Evolutionary conservation across 1,140 invertebrate genomes (phyloP), one percentile per base, ranked within the genome.

Genomic region (Nasonia giraulti): DNA sequence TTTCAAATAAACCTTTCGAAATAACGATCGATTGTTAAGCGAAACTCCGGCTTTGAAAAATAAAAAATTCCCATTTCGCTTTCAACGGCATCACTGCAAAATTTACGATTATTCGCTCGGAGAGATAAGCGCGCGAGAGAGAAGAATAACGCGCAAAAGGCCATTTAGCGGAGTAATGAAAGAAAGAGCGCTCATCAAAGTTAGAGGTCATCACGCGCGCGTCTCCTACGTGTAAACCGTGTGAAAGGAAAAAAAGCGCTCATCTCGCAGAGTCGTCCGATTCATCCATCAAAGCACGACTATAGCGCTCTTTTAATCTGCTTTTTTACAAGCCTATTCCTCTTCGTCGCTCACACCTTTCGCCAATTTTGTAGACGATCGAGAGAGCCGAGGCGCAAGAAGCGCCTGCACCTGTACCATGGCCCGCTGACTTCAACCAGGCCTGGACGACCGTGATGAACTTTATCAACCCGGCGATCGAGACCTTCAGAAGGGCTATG

Each of bases 161-260:
- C 23, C 78, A n/a, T 69, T 80, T 68, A 69, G 33, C 27, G 20
- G 4, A 27, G 62, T 47, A 80, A 80, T 76, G 78, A 80, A 68
- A 40, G n/a, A n/a, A 80, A 27, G 12, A 44, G 20, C 68, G 76
- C 11, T 7, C 78, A 23, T 69, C 37, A 44, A 80, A 40, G 31
- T 80, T 69, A 80, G 40, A 80, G 62, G 27, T 37, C 74, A 76
- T 76, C 74, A 14, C 44, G 37, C 5, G 4, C 12, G 73, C 12
- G 7, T 50, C 47, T 50, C 47, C 14, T 62, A 6, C 40, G 40
- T 44, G 40, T 44, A 44, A 44, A 44, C 55, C 55, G 17, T 62
- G 55, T 62, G 5, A 62, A 62, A 62, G 12, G 17, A 62, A 20
- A n/a, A 62, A 62, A 62, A 62, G 17, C 2, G 55, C 17, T 62